These are phyloP conservation scores for Symphodus melops DNA, from an alignment of 2,113 vertebrate genomes.

Conservation along the genomic window DNA sequence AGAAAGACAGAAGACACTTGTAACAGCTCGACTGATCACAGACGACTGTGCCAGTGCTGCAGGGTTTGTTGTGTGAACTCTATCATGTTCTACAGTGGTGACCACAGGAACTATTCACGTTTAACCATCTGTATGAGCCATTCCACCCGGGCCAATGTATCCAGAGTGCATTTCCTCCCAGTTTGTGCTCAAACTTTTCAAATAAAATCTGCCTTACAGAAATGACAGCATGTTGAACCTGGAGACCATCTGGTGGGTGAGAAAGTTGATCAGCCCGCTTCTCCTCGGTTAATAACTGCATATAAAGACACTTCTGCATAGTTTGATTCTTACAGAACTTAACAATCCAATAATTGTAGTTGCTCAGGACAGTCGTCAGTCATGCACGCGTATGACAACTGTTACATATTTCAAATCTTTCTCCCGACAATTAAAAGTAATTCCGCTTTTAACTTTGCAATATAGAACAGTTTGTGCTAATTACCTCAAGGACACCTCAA, in stretches of 20 bases:
- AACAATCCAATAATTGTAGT: background rate
- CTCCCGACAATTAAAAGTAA: too few species aligned
- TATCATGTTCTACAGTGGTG: background rate
- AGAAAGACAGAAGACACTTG: too few species aligned
- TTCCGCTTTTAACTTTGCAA: background rate
- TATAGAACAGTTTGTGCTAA: background rate
- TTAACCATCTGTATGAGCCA: background rate
- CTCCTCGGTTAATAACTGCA: too few species aligned
- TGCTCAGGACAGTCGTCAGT: background rate
- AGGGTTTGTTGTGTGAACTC: too few species aligned
- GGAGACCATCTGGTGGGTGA: slow-evolving; percentile 35
- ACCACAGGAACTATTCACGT: background rate
- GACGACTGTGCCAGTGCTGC: too few species aligned
- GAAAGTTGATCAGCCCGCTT: slow-evolving; percentile 25
- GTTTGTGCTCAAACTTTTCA: slow-evolving; percentile 22
- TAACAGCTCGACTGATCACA: too few species aligned
- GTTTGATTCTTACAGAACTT: background rate
- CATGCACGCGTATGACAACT: too few species aligned
- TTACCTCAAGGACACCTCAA: slow-evolving; percentile 13
- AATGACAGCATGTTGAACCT: slow-evolving; percentile 42
- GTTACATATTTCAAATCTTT: too few species aligned
- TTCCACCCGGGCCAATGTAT: slow-evolving; percentile 6
- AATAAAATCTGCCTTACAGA: slow-evolving; percentile 36
- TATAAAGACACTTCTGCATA: background rate
- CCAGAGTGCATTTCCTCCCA: slow-evolving; percentile 8